Base-by-base conservation (phyloP, 2,888 invertebrate genomes). In the Eupelmus urozonus region DNA sequence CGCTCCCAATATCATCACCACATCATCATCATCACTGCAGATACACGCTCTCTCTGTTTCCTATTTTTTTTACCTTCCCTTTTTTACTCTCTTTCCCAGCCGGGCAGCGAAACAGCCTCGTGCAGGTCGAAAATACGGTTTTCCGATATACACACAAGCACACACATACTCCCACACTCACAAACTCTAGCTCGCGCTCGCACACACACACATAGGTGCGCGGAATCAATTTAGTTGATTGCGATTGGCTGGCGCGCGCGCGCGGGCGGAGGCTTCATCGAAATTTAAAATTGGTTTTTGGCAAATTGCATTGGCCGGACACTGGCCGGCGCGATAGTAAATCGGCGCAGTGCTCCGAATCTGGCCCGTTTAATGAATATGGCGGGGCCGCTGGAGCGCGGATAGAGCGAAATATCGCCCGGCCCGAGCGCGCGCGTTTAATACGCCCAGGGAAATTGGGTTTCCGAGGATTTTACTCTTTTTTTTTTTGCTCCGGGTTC, bases 201-300 rank as follows among this genome's bases (percentile, higher is more conserved):
- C 59, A n/a, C n/a, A n/a, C n/a, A n/a, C n/a, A n/a, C n/a, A n/a
- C n/a, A n/a, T n/a, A n/a, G n/a, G n/a, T 62, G 73, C 73, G 51
- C 66, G 51, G 78, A 80, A 81, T 81, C 81, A 81, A 81, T 81
- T 80, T 79, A 74, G 76, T 67, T 81, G 80, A 81, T 81, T 81
- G 80, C 80, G 78, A 81, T 81, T 81, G 80, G 79, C 79, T 72
- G 34, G n/a, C 34, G 9, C 9, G 9, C 9, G 9, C 34, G 5
- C 9, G 9, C 34, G 34, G 34, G 72, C 63, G 40, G 81, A 55
- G 66, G 78, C 77, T 79, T 78, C 75, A 60, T 70, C 76, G 79
- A 81, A 81, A 81, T 81, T 81, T 81, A 81, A 81, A 81, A 82
- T 82, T 81, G 81, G 82, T 81, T 82, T 82, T 82, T 81, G 79